Evolutionary conservation across 2,113 vertebrate genomes (phyloP).

Genomic region (Casuarius casuarius): DNA sequence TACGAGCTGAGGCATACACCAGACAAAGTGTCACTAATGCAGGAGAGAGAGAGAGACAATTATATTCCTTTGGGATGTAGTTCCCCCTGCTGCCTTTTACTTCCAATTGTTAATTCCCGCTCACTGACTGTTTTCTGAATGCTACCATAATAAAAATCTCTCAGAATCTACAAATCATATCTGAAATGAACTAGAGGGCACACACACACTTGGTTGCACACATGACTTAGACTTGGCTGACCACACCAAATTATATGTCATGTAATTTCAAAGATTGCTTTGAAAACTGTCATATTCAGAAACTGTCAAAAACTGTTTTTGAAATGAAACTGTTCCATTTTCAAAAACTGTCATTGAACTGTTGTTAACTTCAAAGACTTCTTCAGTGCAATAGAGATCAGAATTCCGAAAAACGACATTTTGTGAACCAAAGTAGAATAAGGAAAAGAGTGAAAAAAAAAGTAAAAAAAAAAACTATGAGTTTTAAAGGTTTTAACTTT

Average conservation of each 20-base stretch:
- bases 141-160: background rate
- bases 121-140: background rate
- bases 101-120: background rate
- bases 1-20: background rate
- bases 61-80: background rate
- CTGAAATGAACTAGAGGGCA: background rate
- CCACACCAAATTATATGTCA: background rate
- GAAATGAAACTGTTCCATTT: too few relatives aligned
- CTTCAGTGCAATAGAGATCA: background rate
- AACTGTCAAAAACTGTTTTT: too few relatives aligned
- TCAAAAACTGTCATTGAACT: too few relatives aligned
- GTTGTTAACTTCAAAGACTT: background rate
- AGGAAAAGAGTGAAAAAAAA: background rate
- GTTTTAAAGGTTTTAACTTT: background rate
- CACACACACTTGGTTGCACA: background rate
- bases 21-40: background rate
- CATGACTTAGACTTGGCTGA: fast-evolving
- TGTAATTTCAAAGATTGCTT: background rate
- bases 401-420: background rate
- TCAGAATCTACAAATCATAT: background rate
- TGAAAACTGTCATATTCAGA: too few relatives aligned
- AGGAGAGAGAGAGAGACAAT: background rate
- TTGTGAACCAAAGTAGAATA: background rate
- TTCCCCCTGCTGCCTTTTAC: background rate
- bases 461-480: background rate